Evolutionary conservation across 2,888 invertebrate genomes (phyloP).

Genomic region (Zhuqinia jingwanae): DNA sequence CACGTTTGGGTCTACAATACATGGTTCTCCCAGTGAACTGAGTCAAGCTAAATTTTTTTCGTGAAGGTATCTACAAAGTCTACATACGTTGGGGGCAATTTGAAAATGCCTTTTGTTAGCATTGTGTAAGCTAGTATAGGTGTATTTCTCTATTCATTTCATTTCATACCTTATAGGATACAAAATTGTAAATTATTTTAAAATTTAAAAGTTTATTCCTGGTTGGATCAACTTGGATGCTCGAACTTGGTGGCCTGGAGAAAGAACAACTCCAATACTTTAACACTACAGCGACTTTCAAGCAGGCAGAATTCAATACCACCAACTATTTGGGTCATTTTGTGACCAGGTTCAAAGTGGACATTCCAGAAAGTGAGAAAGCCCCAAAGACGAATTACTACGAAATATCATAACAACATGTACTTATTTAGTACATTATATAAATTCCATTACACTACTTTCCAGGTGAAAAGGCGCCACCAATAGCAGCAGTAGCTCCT

Average conservation of each 20-base stretch:
- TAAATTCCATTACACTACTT: not conserved
- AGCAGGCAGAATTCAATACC: not conserved
- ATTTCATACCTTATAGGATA: no score
- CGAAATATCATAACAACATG: constrained; percentile 11
- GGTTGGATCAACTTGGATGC: constrained; percentile 54
- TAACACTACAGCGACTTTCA: not conserved
- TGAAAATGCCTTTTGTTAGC: constrained; percentile 54
- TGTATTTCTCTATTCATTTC: not conserved
- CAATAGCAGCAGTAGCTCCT: constrained; percentile 53
- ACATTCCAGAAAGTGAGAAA: constrained; percentile 63
- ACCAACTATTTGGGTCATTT: constrained; percentile 47
- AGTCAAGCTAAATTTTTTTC: no score
- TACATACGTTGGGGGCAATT: constrained; percentile 4
- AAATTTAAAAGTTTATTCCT: constrained; percentile 46
- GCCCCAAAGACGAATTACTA: not conserved
- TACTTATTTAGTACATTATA: not conserved
- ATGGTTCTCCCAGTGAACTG: no score
- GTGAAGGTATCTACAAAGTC: no score
- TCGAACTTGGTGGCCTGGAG: constrained; percentile 65
- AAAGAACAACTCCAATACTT: constrained; percentile 54
- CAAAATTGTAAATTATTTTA: not conserved
- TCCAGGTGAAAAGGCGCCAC: constrained; percentile 60
- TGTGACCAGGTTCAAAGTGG: constrained; percentile 57
- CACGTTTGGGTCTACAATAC: no score
- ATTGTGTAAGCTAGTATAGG: constrained; percentile 47